Evolutionary conservation across 2,797 vertebrate genomes (phyloP).

Genomic region (Poeciliopsis turneri): DNA sequence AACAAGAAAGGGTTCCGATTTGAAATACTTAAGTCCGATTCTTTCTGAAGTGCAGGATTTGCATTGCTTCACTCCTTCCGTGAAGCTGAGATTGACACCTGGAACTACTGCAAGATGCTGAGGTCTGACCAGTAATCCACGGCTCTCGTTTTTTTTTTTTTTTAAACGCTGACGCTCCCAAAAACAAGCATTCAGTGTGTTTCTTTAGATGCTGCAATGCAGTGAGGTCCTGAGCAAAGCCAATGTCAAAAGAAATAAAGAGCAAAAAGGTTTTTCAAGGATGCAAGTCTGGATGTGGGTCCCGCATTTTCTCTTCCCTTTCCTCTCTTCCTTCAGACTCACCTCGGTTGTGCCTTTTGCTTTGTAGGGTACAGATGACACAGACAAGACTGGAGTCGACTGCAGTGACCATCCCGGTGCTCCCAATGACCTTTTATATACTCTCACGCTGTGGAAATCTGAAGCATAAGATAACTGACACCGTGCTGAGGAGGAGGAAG

Average conservation of each 20-base stretch:
- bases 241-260: constrained; percentile 7
- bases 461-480: constrained; percentile 83
- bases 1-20: not conserved
- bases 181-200: constrained; percentile 5
- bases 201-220: constrained; percentile 34
- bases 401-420: constrained; percentile 77
- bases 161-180: constrained; percentile 17
- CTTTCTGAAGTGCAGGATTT: constrained; percentile 24
- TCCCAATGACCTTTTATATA: constrained; percentile 82
- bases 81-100: constrained; percentile 20
- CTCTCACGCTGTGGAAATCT: constrained; percentile 73
- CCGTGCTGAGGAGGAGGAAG: constrained; percentile 54
- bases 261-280: constrained; percentile 21
- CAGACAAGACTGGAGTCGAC: constrained; percentile 77
- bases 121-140: constrained; percentile 47
- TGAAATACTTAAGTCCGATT: constrained; percentile 21
- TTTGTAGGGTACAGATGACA: constrained; percentile 73
- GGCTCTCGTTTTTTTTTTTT: constrained; percentile 7
- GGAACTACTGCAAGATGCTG: constrained; percentile 46
- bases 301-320: not conserved
- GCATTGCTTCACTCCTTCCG: constrained; percentile 31
- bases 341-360: constrained; percentile 77
- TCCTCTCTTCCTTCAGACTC: constrained; percentile 62
- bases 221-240: constrained; percentile 29
- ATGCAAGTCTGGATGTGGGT: constrained; percentile 34